A percentile compares a stretch with the other conserved stretches of the same genome.
These are phyloP conservation scores for Ptilodon capucinus DNA, from an alignment of 2,888 invertebrate genomes.

Conservation along the genomic window DNA sequence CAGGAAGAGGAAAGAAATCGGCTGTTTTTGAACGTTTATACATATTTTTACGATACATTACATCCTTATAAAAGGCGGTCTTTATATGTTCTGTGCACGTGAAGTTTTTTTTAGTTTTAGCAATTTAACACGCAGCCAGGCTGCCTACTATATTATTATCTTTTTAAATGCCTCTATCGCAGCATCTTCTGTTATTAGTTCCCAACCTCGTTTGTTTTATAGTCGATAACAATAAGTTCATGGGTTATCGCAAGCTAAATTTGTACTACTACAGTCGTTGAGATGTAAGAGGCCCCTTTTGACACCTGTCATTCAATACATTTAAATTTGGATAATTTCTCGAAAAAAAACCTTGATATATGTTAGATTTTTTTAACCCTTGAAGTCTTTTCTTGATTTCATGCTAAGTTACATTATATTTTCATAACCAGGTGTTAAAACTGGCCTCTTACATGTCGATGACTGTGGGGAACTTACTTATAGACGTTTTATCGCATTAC, in stretches of 20 bases:
- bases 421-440: too few relatives aligned
- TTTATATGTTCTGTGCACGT: constrained; percentile 20
- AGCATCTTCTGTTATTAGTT: not conserved
- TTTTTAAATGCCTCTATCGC: not conserved
- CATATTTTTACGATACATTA: constrained; percentile 13
- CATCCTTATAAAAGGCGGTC: constrained; percentile 23
- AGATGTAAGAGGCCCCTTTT: too few relatives aligned
- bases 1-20: constrained; percentile 50
- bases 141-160: not conserved
- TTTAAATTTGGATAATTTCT: too few relatives aligned
- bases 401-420: too few relatives aligned
- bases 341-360: too few relatives aligned
- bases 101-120: constrained; percentile 5
- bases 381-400: too few relatives aligned
- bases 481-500: too few relatives aligned
- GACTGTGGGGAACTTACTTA: too few relatives aligned
- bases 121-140: constrained; percentile 14
- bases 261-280: not conserved
- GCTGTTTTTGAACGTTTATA: constrained; percentile 15
- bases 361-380: too few relatives aligned
- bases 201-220: not conserved
- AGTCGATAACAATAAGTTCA: not conserved
- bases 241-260: not conserved
- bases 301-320: too few relatives aligned
- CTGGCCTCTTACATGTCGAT: too few relatives aligned